Evolutionary conservation across 2,797 vertebrate genomes (phyloP), one percentile per base, ranked within the genome.

Genomic region (Ctenosaura bakeri): DNA sequence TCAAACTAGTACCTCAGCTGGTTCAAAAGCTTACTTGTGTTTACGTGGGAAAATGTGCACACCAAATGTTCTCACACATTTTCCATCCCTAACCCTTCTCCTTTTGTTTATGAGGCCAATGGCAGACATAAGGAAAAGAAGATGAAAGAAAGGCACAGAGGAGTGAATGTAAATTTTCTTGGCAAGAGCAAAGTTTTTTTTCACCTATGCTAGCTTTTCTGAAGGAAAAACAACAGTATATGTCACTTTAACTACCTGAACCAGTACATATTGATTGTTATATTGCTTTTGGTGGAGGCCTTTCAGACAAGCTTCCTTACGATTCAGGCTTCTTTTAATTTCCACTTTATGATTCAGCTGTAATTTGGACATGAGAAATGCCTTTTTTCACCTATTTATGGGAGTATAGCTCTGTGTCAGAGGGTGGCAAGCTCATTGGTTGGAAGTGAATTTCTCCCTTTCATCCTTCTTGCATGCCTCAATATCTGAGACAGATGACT

Each of bases 281-380:
- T 64, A 66, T 66, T 83, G 29, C 7, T 74, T n/a, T 66, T 50
- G 18, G 18, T 13, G 46, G 32, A 84, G 32, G 32, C 2, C 4
- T 32, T 32, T 64, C 62, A 32, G 50, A 66, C 20, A 29, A 29
- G 3, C 1, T 32, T 66, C 32, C 29, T 50, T 20, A 69, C 66
- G 18, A 69, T 69, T 84, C 62, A 32, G 38, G 46, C 83, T 69
- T 84, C 32, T 66, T 84, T 35, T n/a, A 35, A 35, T 69, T 50
- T 50, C 29, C 38, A 50, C 26, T 69, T 69, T 50, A 69, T 69
- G 83, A 69, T 69, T 84, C 42, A 52, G 2, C n/a, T 74, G n/a
- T 69, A 84, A 32, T 50, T 66, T 84, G 38, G 38, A 64, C 46
- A 64, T 69, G 42, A 84, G 46, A 84, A 84, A 83, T 42, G 66